These are phyloP conservation scores for Standfussiana lucernea DNA, from an alignment of 2,888 invertebrate species.

Conservation along the genomic window DNA sequence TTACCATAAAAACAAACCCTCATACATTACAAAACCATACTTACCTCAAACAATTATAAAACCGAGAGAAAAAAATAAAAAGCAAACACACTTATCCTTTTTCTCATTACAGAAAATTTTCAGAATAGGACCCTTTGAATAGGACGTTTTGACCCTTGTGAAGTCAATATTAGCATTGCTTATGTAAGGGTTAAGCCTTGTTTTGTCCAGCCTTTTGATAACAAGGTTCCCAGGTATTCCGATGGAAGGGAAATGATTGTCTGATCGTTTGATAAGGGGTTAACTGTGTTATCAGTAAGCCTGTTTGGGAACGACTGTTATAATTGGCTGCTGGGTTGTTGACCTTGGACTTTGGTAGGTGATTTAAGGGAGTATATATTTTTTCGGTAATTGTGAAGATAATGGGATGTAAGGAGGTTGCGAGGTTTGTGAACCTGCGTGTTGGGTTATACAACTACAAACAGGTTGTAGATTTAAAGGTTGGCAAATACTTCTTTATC, in stretches of 20 bases:
- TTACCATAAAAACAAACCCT: not conserved
- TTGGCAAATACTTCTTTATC: too few species aligned
- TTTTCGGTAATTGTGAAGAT: not conserved
- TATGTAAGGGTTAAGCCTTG: constrained; percentile 59
- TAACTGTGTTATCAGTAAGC: constrained; percentile 19
- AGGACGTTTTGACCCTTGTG: constrained; percentile 50
- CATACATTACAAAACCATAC: not conserved
- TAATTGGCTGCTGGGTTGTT: constrained; percentile 31
- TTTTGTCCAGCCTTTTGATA: constrained; percentile 66
- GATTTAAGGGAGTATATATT: not conserved
- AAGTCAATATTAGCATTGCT: constrained; percentile 73
- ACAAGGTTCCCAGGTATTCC: constrained; percentile 56
- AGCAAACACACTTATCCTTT: constrained; percentile 24
- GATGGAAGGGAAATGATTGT: constrained; percentile 36
- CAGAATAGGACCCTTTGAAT: constrained; percentile 51
- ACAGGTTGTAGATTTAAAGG: too few species aligned
- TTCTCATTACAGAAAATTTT: constrained; percentile 37
- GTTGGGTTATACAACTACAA: not conserved
- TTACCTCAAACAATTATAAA: constrained; percentile 28
- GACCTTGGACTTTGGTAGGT: not conserved
- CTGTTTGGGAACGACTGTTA: constrained; percentile 27
- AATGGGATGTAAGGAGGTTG: not conserved
- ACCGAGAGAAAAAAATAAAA: constrained; percentile 16
- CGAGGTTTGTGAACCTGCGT: not conserved
- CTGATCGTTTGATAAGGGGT: constrained; percentile 25